Base-by-base conservation (phyloP, 2,888 invertebrate species). In the Spisula solida region DNA sequence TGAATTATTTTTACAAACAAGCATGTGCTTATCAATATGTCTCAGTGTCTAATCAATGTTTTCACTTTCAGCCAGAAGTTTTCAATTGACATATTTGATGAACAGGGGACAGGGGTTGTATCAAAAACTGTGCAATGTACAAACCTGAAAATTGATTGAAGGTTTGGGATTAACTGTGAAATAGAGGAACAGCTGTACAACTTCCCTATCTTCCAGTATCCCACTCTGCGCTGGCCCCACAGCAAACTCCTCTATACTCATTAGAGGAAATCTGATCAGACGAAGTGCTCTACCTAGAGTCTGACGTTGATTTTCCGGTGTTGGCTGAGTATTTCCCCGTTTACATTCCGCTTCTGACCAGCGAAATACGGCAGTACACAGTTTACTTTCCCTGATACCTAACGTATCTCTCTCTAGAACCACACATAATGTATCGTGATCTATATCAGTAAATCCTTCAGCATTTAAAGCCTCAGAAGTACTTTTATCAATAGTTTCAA, bases 191-290 rank as follows among this genome's bases (percentile, higher is more conserved):
- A 97, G 93, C 86, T 96, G 98, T 4, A 98, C 98, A 55, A 98
- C 97, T 96, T 98, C 98, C 91, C 98, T 96, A 95, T 98, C 98
- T 81, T 98, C 98, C 0, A 98, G 97, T 48, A 98, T 97, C 0
- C 98, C 98, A 93, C 98, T 98, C 92, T 97, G 96, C 14, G 97
- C 97, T 89, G 96, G 95, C 4, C 96, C 98, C 96, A 97, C 97
- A 0, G 98, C 98, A 96, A 98, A 98, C 96, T 98, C 98, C 96
- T 98, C 98, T 0, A 98, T 98, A 0, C 98, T 98, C 98, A 98
- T 98, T 34, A 98, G 96, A 0, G 98, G 98, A 96, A 98, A 98
- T 47, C 98, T 97, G 85, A 98, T 98, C 0, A 98, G 97, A 60
- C 97, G 97, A 93, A 98, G 97, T 0, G 98, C 98, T 83, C 97